phyloP scores from a whole-genome alignment of 2,888 invertebrate genomes.

The Exephanes ischioxanthus region DNA sequence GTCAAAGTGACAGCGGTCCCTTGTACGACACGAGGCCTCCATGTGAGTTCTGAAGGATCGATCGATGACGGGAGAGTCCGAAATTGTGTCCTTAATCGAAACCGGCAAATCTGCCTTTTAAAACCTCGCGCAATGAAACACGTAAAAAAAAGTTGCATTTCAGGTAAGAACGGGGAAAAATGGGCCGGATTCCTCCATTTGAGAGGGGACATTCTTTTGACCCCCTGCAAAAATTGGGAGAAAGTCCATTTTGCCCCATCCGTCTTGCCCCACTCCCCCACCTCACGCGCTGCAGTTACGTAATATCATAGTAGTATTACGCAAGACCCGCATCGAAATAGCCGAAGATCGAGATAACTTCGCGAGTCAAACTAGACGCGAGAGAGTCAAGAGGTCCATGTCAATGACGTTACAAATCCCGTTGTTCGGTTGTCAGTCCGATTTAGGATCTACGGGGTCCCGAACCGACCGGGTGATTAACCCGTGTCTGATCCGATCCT shows the following conservation, averaged over 20 bases:
- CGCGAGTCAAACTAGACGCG: slow-evolving; percentile 64
- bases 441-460: slow-evolving; percentile 69
- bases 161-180: no score
- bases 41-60: no score
- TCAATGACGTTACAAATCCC: slow-evolving; percentile 74
- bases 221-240: no score
- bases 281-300: neutral
- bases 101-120: no score
- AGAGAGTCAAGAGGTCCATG: slow-evolving; percentile 61
- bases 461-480: slow-evolving; percentile 71
- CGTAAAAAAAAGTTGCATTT: no score
- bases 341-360: slow-evolving; percentile 17
- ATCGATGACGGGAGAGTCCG: neutral
- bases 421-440: slow-evolving; percentile 71
- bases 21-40: slow-evolving; percentile 70
- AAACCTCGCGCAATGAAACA: no score
- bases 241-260: no score
- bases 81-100: no score
- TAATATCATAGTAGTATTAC: neutral
- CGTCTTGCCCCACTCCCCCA: no score
- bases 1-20: slow-evolving; percentile 76
- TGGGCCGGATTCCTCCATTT: no score
- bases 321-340: neutral
- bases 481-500: slow-evolving; percentile 52
- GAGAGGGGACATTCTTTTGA: no score